These are phyloP conservation scores for Phymanthus crucifer DNA, from an alignment of 92 coral and sea anemone genomes.

Conservation along the genomic window DNA sequence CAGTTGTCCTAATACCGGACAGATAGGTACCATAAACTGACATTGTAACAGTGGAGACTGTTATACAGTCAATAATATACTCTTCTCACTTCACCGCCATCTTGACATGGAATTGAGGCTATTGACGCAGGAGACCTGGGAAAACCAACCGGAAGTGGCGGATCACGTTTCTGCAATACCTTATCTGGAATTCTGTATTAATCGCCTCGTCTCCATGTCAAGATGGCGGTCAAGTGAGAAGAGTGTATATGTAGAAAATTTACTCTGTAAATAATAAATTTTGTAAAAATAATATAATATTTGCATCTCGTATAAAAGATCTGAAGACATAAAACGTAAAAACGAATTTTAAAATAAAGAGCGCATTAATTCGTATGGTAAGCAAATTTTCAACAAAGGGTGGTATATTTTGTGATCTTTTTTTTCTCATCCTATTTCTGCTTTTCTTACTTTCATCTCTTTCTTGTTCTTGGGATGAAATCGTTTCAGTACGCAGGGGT, in stretches of 20 bases:
- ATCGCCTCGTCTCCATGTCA: too few species aligned
- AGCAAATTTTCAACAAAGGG: background rate
- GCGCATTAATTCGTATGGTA: background rate
- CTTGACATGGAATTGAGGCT: too few species aligned
- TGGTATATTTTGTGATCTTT: background rate
- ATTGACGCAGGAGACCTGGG: too few species aligned
- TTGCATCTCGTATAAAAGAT: background rate
- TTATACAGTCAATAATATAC: conserved; percentile 4
- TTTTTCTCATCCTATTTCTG: background rate
- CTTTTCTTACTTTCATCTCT: conserved; percentile 1
- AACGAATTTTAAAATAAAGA: background rate
- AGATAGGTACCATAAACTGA: background rate
- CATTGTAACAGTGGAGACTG: background rate
- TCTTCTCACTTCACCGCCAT: too few species aligned
- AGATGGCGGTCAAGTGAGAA: too few species aligned
- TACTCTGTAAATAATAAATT: conserved; percentile 1
- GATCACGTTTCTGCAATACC: too few species aligned
- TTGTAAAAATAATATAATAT: conserved; percentile 25
- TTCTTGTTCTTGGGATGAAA: background rate
- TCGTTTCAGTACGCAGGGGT: background rate
- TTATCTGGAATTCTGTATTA: too few species aligned
- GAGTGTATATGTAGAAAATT: background rate
- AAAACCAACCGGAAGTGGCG: too few species aligned
- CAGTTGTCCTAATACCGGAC: background rate
- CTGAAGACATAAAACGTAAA: background rate